Percentiles rank a stretch among this genome's conserved stretches.
phyloP scores from a whole-genome alignment of 2,797 vertebrate species.

The Mormyrops boulengeri region DNA sequence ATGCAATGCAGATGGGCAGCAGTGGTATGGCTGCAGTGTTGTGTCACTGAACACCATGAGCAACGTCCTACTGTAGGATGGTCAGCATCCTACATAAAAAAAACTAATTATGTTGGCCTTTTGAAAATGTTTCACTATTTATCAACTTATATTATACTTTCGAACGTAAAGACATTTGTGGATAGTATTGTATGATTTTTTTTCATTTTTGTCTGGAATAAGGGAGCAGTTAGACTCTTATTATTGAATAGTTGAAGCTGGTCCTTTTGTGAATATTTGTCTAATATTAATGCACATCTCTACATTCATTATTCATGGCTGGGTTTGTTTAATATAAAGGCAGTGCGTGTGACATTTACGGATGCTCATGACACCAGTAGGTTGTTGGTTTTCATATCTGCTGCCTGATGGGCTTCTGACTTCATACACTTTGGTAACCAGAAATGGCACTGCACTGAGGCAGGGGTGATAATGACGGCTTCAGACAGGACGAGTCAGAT shows the following conservation, averaged over 20 bases:
- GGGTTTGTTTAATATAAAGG: not conserved
- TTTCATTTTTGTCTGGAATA: not conserved
- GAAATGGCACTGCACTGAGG: not conserved
- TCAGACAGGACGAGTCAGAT: not conserved
- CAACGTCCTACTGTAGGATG: not conserved
- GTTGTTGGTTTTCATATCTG: not conserved
- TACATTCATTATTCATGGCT: not conserved
- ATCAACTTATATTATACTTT: not conserved
- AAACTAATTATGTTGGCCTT: not conserved
- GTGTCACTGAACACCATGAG: not conserved
- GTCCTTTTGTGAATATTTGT: not conserved
- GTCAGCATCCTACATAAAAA: not conserved
- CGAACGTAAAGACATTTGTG: not conserved
- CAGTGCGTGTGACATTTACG: not conserved
- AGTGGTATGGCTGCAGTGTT: not conserved
- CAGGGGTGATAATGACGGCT: not conserved
- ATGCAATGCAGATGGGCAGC: not conserved
- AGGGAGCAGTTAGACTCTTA: not conserved
- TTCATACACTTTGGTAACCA: not conserved
- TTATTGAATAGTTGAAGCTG: not conserved
- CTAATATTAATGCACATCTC: not conserved
- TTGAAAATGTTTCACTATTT: not conserved
- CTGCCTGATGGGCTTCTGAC: not conserved
- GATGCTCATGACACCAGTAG: not conserved
- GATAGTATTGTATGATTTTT: not conserved